Evolutionary conservation across 2,797 vertebrate genomes (phyloP).

Genomic region (Takifugu rubripes): DNA sequence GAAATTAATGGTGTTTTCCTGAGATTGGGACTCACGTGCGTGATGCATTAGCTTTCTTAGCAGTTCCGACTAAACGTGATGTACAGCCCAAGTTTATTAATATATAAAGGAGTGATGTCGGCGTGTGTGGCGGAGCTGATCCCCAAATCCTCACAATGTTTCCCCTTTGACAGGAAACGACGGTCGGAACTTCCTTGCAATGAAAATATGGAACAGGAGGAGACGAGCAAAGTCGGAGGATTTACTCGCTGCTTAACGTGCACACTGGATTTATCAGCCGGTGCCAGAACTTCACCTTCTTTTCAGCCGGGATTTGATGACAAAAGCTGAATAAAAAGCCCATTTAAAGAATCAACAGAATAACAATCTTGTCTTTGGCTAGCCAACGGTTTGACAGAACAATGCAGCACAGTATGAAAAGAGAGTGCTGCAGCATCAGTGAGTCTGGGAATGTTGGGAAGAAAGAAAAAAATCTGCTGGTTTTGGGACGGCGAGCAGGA

Average conservation of each 20-base stretch:
- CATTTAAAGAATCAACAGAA: neutral
- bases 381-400: too few relatives aligned
- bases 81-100: slow-evolving; percentile 23
- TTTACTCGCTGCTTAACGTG: slow-evolving; percentile 4
- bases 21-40: slow-evolving; percentile 10
- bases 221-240: neutral
- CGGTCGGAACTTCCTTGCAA: slow-evolving; percentile 5
- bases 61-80: slow-evolving; percentile 48
- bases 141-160: slow-evolving; percentile 52
- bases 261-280: slow-evolving; percentile 4
- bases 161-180: slow-evolving; percentile 32
- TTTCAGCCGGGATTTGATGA: neutral
- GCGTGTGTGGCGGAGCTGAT: slow-evolving; percentile 34
- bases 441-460: too few relatives aligned
- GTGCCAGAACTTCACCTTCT: neutral
- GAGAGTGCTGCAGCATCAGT: too few relatives aligned
- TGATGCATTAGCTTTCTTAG: slow-evolving; percentile 18
- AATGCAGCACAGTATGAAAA: too few relatives aligned
- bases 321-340: neutral
- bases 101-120: slow-evolving; percentile 34
- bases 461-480: too few relatives aligned
- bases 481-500: too few relatives aligned
- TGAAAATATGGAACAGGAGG: slow-evolving; percentile 1
- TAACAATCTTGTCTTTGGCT: too few relatives aligned
- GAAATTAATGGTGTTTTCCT: slow-evolving; percentile 44